phyloP scores from a whole-genome alignment of 2,113 vertebrate species.

The Phrynosoma platyrhinos region DNA sequence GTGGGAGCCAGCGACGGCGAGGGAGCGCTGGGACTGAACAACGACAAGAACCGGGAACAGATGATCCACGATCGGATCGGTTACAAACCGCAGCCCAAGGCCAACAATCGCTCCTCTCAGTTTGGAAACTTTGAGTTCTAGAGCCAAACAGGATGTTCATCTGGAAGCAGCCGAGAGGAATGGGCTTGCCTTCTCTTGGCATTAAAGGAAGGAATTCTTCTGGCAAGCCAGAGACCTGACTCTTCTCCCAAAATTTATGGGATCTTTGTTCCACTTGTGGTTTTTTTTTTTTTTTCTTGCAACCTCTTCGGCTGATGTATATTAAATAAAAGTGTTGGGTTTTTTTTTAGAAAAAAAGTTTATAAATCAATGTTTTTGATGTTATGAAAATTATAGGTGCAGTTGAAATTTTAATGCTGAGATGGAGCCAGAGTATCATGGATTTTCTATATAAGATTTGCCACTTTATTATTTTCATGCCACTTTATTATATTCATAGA shows the following conservation, averaged over 20 bases:
- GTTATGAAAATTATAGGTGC: no score
- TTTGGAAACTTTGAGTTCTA: constrained; percentile 91
- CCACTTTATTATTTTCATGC: no score
- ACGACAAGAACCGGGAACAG: constrained; percentile 87
- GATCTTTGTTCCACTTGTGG: no score
- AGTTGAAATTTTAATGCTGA: not conserved
- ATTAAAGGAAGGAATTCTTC: not conserved
- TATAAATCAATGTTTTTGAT: no score
- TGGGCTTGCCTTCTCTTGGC: no score
- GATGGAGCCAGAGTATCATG: not conserved
- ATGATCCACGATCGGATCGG: constrained; percentile 94
- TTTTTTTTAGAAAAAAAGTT: not conserved
- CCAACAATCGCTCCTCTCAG: constrained; percentile 86
- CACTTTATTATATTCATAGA: no score
- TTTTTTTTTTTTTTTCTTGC: rapidly evolving
- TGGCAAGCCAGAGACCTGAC: not conserved
- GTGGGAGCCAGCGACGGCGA: constrained; percentile 82
- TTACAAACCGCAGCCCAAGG: constrained; percentile 94
- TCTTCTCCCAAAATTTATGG: not conserved
- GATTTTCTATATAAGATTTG: no score
- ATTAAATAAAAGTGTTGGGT: constrained; percentile 22
- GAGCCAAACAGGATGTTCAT: not conserved
- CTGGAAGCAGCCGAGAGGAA: not conserved
- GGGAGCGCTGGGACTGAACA: constrained; percentile 76
- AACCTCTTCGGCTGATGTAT: not conserved